Percentiles rank a stretch among this genome's conserved stretches.
Conservation (phyloP, 1,140 invertebrate genomes). For the Atta texana region DNA sequence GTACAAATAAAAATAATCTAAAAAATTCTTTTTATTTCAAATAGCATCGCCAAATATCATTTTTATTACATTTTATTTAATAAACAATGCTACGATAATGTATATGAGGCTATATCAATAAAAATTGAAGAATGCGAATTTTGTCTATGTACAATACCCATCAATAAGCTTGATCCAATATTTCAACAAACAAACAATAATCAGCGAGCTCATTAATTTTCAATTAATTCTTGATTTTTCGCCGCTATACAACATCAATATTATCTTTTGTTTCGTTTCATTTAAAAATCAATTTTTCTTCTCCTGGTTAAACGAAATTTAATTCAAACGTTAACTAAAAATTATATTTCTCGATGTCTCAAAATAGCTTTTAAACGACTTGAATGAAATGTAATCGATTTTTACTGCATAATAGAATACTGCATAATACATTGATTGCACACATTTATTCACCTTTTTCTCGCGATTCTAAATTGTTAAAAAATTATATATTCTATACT, state of each 20-base stretch:
- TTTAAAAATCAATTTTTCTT: slow-evolving; percentile 17
- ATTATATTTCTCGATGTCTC: not conserved
- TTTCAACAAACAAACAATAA: too few relatives aligned
- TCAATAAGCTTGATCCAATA: not conserved
- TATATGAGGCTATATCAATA: not conserved
- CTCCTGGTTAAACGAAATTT: not conserved
- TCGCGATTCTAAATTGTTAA: not conserved
- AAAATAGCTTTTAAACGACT: slow-evolving; percentile 1
- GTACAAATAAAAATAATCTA: not conserved
- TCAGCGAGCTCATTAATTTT: not conserved
- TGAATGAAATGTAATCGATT: not conserved
- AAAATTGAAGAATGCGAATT: not conserved
- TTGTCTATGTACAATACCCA: not conserved
- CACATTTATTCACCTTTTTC: slow-evolving; percentile 23
- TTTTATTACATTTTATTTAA: not conserved
- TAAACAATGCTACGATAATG: not conserved
- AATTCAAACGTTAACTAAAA: not conserved
- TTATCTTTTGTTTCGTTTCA: not conserved
- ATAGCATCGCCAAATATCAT: not conserved
- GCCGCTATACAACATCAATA: not conserved
- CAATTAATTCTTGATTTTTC: not conserved
- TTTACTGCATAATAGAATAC: not conserved
- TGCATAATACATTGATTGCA: not conserved
- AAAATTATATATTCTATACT: slow-evolving; percentile 54
- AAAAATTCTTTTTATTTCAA: not conserved